Percentiles rank a stretch among this genome's conserved stretches.
Conservation (phyloP, 1,140 invertebrate species). For the Micrasema minimum region DNA sequence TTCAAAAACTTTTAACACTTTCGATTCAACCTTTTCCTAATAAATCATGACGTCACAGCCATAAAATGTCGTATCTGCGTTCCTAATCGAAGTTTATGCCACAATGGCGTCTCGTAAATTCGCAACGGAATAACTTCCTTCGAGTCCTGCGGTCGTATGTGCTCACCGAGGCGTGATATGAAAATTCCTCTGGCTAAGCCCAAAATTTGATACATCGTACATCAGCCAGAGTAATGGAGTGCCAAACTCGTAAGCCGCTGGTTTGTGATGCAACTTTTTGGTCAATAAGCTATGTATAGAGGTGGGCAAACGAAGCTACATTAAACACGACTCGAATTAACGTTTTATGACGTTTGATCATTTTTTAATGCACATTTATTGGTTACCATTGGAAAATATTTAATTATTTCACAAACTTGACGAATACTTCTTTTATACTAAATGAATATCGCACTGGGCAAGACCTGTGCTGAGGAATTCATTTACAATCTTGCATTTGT, state of each 20-base stretch:
- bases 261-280: constrained; percentile 4
- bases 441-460: too few relatives aligned
- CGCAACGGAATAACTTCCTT: constrained; percentile 8
- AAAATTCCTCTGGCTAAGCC: constrained; percentile 15
- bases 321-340: too few relatives aligned
- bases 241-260: neutral
- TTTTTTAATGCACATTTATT: too few relatives aligned
- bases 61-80: neutral
- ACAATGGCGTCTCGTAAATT: constrained; percentile 8
- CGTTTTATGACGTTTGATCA: too few relatives aligned
- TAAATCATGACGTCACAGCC: constrained; percentile 2
- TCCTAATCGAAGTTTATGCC: constrained; percentile 2
- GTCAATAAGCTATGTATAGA: too few relatives aligned
- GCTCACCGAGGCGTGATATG: constrained; percentile 10
- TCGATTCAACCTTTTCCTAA: constrained; percentile 2
- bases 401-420: too few relatives aligned
- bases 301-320: too few relatives aligned
- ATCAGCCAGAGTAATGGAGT: constrained; percentile 20
- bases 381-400: too few relatives aligned
- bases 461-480: too few relatives aligned
- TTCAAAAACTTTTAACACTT: too few relatives aligned
- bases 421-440: too few relatives aligned
- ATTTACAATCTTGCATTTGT: too few relatives aligned
- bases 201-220: constrained; percentile 32
- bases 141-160: neutral